phyloP scores from a whole-genome alignment of 2,113 vertebrate genomes.

The Macaca mulatta region DNA sequence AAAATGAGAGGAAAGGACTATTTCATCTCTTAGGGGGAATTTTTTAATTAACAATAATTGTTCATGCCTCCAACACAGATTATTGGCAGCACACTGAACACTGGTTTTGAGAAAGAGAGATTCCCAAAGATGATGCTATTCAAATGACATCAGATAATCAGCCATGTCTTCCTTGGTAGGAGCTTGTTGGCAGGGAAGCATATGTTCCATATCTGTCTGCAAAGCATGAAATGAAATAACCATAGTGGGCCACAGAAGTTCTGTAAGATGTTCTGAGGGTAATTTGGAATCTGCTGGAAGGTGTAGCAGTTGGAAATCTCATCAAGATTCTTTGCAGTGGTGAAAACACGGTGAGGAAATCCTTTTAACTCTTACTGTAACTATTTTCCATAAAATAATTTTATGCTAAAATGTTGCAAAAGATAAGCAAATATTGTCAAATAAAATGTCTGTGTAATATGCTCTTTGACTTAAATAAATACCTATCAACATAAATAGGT shows the following conservation, averaged over 20 bases:
- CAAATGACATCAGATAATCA: background rate
- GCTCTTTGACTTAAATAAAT: background rate
- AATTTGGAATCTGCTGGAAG: background rate
- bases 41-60: constrained; percentile 36
- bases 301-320: background rate
- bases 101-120: constrained; percentile 36
- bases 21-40: background rate
- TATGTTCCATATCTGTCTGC: background rate
- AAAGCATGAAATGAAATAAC: constrained; percentile 33
- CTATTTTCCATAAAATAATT: background rate
- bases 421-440: background rate
- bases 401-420: background rate
- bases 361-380: background rate
- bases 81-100: background rate
- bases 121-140: constrained; percentile 3
- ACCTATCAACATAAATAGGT: background rate
- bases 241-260: background rate
- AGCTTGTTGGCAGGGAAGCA: background rate
- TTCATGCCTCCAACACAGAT: constrained; percentile 20
- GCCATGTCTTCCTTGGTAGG: background rate
- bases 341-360: background rate
- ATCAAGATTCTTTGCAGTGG: background rate
- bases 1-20: background rate
- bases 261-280: background rate
- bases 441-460: background rate